Evolutionary conservation across 2,888 invertebrate genomes (phyloP).

Genomic region (Alentia gelatinosa): DNA sequence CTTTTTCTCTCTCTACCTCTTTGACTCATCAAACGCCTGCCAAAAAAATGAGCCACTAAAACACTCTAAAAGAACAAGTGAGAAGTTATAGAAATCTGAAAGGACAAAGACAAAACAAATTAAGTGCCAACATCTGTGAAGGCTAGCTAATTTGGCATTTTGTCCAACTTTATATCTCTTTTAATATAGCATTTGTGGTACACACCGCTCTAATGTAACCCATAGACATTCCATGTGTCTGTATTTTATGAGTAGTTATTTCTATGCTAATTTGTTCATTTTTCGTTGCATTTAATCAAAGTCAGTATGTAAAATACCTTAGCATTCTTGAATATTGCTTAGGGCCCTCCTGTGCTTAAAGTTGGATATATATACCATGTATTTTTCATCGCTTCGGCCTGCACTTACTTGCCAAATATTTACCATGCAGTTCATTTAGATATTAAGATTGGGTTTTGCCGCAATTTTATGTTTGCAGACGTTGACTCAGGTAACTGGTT

Average conservation of each 20-base stretch:
- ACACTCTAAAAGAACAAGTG: too few relatives aligned
- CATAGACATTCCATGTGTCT: too few relatives aligned
- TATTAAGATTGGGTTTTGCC: constrained; percentile 41
- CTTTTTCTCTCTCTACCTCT: not conserved
- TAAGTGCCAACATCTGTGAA: too few relatives aligned
- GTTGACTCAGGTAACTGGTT: constrained; percentile 48
- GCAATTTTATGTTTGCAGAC: constrained; percentile 49
- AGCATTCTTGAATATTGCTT: not conserved
- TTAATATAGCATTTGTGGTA: too few relatives aligned
- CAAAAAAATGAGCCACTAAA: too few relatives aligned
- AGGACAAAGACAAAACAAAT: too few relatives aligned
- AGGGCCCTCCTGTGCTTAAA: not conserved
- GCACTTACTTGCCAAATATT: constrained; percentile 14
- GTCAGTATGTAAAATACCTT: not conserved
- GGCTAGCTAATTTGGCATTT: too few relatives aligned
- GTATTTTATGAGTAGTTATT: not conserved
- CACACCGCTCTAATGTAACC: too few relatives aligned
- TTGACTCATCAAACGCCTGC: too few relatives aligned
- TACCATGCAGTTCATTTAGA: constrained; percentile 27
- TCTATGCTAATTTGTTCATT: not conserved
- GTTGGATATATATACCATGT: not conserved
- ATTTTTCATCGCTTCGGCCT: constrained; percentile 18
- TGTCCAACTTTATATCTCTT: too few relatives aligned
- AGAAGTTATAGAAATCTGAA: too few relatives aligned
- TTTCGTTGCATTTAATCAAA: not conserved